phyloP scores from a whole-genome alignment of 2,113 vertebrate genomes.

The Onychostoma macrolepis region DNA sequence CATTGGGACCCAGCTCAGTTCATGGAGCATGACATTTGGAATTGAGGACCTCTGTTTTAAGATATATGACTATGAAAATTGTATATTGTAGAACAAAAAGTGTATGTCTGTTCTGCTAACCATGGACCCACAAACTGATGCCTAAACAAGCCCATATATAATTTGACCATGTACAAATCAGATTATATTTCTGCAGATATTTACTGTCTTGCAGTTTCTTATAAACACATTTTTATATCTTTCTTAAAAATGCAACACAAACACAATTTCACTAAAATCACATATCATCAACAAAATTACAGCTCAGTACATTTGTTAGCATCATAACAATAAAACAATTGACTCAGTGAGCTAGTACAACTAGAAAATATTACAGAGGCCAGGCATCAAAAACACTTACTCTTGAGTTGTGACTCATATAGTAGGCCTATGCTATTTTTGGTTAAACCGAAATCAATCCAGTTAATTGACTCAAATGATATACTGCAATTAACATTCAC shows the following conservation, averaged over 20 bases:
- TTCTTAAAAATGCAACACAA: conserved; percentile 2
- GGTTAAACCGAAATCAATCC: neutral
- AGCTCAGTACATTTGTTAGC: conserved; percentile 3
- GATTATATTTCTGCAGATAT: neutral
- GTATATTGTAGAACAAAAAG: neutral
- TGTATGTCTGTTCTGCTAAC: neutral
- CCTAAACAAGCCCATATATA: neutral
- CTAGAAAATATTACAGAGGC: conserved; percentile 4
- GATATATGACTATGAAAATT: neutral
- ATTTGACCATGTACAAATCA: neutral
- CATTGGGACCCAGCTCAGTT: too few species aligned
- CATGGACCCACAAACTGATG: neutral
- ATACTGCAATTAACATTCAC: neutral
- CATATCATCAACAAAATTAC: neutral
- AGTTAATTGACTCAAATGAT: neutral
- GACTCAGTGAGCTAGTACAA: neutral
- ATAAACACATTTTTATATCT: neutral
- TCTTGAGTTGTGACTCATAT: conserved; percentile 21
- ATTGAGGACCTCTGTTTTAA: neutral
- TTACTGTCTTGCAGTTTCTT: neutral
- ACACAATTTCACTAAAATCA: neutral
- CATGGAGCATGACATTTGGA: too few species aligned
- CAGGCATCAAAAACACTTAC: neutral
- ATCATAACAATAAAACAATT: neutral
- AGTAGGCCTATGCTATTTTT: neutral